Evolutionary conservation across 2,113 vertebrate genomes (phyloP).

Genomic region (Lynx canadensis): DNA sequence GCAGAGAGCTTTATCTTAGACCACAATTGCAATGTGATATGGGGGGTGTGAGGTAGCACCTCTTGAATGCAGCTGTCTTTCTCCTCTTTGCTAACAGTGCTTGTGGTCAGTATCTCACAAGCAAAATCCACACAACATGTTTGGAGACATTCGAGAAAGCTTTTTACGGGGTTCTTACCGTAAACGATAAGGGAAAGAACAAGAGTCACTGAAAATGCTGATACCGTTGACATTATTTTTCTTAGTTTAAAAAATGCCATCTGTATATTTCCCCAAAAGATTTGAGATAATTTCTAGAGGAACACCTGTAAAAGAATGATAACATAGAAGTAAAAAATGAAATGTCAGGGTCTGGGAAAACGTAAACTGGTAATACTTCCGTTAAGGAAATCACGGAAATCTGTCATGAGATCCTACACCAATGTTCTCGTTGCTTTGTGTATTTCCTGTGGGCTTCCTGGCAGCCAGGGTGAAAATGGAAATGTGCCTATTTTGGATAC

Average conservation of each 20-base stretch:
- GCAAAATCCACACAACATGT: not conserved
- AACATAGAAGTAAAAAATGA: not conserved
- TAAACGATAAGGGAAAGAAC: not conserved
- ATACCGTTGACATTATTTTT: not conserved
- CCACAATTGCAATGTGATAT: not conserved
- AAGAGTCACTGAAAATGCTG: not conserved
- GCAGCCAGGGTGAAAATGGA: not conserved
- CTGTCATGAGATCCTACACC: not conserved
- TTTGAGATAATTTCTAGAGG: conserved; percentile 17
- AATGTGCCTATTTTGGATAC: not conserved
- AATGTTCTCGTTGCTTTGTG: not conserved
- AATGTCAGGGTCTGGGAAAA: not conserved
- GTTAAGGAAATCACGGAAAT: not conserved
- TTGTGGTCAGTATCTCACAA: not conserved
- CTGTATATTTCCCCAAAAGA: not conserved
- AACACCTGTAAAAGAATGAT: not conserved
- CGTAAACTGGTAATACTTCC: not conserved
- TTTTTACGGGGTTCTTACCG: not conserved
- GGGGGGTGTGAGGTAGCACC: not conserved
- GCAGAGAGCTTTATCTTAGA: not conserved
- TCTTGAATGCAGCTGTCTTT: not conserved
- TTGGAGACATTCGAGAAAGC: not conserved
- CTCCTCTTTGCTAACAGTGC: not conserved
- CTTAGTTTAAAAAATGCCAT: not conserved
- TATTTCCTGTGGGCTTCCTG: not conserved